A percentile compares a stretch with the other conserved stretches of the same genome.
Evolutionary conservation across 1,140 invertebrate genomes (phyloP).

Genomic region (Eulimnadia texana): DNA sequence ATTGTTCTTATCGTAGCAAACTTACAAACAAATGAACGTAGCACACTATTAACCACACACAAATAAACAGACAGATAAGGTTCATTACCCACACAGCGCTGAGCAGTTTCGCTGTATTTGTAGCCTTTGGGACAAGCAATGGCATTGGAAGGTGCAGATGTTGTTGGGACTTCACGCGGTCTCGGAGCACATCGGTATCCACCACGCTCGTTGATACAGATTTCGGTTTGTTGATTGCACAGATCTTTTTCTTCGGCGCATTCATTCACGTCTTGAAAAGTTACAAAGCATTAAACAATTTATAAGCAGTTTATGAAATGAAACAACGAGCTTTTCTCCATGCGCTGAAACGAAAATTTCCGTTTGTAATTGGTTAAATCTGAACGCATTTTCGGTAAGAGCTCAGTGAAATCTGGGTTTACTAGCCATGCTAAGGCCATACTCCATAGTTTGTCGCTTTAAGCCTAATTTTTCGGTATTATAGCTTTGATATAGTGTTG

Average conservation of each 20-base stretch:
- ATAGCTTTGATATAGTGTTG: too few species aligned
- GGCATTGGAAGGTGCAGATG: constrained; percentile 1
- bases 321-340: too few species aligned
- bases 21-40: too few species aligned
- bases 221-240: constrained; percentile 26
- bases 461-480: background rate
- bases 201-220: constrained; percentile 25
- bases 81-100: constrained; percentile 22
- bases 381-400: background rate
- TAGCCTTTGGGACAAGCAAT: constrained; percentile 27
- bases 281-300: background rate
- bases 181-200: constrained; percentile 23
- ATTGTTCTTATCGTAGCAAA: too few species aligned
- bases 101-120: constrained; percentile 20
- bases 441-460: background rate
- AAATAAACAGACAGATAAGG: too few species aligned
- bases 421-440: background rate
- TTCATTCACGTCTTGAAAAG: constrained; percentile 35
- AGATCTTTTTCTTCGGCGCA: constrained; percentile 31
- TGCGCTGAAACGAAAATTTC: background rate
- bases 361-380: background rate
- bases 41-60: too few species aligned
- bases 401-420: too few species aligned
- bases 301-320: background rate
- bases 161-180: background rate